Evolutionary conservation across 2,888 invertebrate genomes (phyloP).

Genomic region (Phortica magna): DNA sequence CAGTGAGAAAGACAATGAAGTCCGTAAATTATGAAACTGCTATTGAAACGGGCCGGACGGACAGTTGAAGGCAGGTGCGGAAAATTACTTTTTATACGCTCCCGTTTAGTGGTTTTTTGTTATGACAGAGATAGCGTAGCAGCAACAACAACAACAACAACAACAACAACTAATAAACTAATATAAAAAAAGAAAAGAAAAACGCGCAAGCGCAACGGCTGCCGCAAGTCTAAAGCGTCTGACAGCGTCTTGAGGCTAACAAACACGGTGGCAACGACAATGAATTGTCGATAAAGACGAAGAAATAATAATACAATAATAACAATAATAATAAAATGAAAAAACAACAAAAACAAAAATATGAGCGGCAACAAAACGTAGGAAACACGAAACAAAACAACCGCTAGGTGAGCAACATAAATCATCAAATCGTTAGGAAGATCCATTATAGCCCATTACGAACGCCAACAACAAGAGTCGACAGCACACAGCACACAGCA

Average conservation of each 20-base stretch:
- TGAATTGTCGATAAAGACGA: constrained; percentile 24
- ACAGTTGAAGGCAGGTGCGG: constrained; percentile 66
- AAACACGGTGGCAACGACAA: background rate
- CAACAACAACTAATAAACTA: constrained; percentile 26
- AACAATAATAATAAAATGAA: background rate
- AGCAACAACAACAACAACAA: no score
- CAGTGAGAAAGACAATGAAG: constrained; percentile 57
- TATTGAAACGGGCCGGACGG: constrained; percentile 23
- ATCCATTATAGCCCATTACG: constrained; percentile 74
- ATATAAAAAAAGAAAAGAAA: constrained; percentile 5
- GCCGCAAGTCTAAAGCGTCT: constrained; percentile 15
- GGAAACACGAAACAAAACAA: constrained; percentile 52
- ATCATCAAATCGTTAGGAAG: constrained; percentile 73
- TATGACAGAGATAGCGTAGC: constrained; percentile 66
- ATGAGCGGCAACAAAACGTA: constrained; percentile 56
- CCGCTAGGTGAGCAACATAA: constrained; percentile 71
- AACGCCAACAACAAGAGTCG: constrained; percentile 45
- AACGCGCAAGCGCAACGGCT: constrained; percentile 36
- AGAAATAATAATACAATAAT: constrained; percentile 22
- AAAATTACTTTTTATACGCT: constrained; percentile 74
- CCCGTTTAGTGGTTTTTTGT: constrained; percentile 71
- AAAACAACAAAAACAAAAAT: constrained; percentile 51
- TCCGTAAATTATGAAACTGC: constrained; percentile 61
- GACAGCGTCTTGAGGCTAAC: background rate
- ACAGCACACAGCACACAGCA: no score